Conservation (phyloP, 2,888 invertebrate genomes). For the Exocentrus adspersus region DNA sequence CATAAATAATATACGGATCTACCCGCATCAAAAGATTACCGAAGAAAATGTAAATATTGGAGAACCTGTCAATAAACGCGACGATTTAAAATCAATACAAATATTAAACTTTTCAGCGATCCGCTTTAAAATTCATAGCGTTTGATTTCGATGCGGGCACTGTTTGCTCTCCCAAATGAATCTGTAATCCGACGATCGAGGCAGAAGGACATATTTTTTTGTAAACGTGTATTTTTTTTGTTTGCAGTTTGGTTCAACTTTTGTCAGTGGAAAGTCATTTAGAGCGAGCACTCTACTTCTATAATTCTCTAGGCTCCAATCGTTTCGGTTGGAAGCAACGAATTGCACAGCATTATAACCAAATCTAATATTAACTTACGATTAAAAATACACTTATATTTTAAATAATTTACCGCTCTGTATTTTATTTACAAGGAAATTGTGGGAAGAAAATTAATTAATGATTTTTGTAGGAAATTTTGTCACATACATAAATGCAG, state of each 20-base stretch:
- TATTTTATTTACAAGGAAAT: no score
- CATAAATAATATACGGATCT: conserved; percentile 24
- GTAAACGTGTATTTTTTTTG: neutral
- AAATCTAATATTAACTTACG: no score
- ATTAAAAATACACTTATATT: no score
- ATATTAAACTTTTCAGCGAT: conserved; percentile 42
- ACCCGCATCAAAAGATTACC: conserved; percentile 31
- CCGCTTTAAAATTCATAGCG: conserved; percentile 40
- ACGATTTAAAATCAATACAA: conserved; percentile 42
- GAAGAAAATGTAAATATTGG: conserved; percentile 27
- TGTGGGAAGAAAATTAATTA: no score
- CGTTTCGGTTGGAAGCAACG: no score
- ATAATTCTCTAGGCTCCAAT: no score
- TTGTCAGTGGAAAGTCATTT: neutral
- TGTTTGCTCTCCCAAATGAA: conserved; percentile 13
- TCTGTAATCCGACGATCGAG: neutral
- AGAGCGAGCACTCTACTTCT: no score
- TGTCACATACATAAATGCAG: no score
- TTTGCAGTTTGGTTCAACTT: neutral
- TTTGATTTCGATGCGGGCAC: conserved; percentile 41
- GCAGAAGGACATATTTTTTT: neutral
- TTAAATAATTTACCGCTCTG: no score
- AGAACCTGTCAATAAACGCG: conserved; percentile 23
- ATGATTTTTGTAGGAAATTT: no score
- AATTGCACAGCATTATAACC: no score